Base-by-base conservation (phyloP, 2,888 invertebrate species). In the Acronicta leporina region DNA sequence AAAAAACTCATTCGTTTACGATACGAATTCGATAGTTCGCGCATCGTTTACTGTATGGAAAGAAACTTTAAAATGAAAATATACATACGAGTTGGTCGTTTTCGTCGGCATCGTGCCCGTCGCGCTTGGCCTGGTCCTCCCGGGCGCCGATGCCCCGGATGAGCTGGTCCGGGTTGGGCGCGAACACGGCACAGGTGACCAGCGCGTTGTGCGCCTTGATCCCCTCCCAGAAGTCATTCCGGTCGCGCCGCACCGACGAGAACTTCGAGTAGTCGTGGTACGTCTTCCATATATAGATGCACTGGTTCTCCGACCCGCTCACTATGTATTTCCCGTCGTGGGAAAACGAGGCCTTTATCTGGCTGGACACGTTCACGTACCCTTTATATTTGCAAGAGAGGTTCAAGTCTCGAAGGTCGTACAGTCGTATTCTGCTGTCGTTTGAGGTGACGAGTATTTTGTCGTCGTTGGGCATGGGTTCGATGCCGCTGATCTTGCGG, bases 191-290 rank as follows among this genome's bases (percentile, higher is more conserved):
- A 84, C 99, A 99, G 0, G 99, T 99, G 6, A 99, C 99, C 16
- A 99, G 97, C 0, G 98, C 99, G 89, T 97, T 98, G 87, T 99
- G 99, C 7, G 98, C 99, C 78, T 92, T 92, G 7, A 94, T 92
- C 0, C 98, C 98, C 86, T 99, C 99, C 99, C 99, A 99, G 91
- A 98, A 99, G 87, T 98, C 98, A 86, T 99, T 99, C 45, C 99
- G 95, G 88, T 99, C 99, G 47, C 99, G 95, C 50, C 99, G 95
- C 53, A 96, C 96, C 14, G 98, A 98, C 30, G 98, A 97, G 84
- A 99, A 98, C 92, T 99, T 99, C 2, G 98, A 97, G 87, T 98
- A 98, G 84, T 99, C 99, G 82, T 99, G 98, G 87, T 98, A 97
- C 0, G 99, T 99, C 91, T 98, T 98, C 99, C 99, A 99, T 56